Evolutionary conservation across 2,113 vertebrate genomes (phyloP), one percentile per base, ranked within the genome.

Genomic region (Lasiurus borealis): DNA sequence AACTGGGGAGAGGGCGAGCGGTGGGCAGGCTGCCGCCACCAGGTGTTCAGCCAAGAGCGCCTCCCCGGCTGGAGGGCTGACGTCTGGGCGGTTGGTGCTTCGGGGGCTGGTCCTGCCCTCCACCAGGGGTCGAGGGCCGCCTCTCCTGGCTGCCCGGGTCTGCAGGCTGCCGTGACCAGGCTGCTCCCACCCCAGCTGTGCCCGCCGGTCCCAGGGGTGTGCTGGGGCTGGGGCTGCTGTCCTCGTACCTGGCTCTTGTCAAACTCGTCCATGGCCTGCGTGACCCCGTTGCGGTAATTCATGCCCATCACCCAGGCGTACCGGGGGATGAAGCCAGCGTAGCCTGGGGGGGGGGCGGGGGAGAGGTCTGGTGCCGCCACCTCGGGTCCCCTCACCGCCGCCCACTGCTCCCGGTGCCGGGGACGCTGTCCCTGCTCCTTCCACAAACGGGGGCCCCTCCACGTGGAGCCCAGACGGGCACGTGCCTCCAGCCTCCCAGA

Each of bases 261-360:
- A 6, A 98, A 98, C 4, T 98, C 96, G 0, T 88, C 48, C 97
- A 98, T 97, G 1, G 98, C 98, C 66, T 98, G 97, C 57, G 83
- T 98, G 88, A 98, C 97, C 0, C 77, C 82, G 0, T 48, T 72
- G 0, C 72, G 7, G 76, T 98, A 98, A 40, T 68, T 97, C 36
- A 96, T 4, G 0, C 98, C 97, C 0, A 82, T 11, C 0, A 95
- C 36, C 96, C 98, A 97, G 2, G 34, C 5, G 64, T 97, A 54
- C 12, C 48, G 52, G 23, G 98, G 98, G 46, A 98, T 68, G 23
- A 95, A 98, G 19, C 98, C 98, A 2, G 98, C 0, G 0, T 98
- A 98, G 0, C 98, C 98, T 98, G 84, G 0, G 25, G 19, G 29
- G 44, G 0, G 6, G 25, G 48, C 14, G 50, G 36, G 29, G 23